Base-by-base conservation (phyloP, 1,140 invertebrate species). In the Leptopilina clavipes region DNA sequence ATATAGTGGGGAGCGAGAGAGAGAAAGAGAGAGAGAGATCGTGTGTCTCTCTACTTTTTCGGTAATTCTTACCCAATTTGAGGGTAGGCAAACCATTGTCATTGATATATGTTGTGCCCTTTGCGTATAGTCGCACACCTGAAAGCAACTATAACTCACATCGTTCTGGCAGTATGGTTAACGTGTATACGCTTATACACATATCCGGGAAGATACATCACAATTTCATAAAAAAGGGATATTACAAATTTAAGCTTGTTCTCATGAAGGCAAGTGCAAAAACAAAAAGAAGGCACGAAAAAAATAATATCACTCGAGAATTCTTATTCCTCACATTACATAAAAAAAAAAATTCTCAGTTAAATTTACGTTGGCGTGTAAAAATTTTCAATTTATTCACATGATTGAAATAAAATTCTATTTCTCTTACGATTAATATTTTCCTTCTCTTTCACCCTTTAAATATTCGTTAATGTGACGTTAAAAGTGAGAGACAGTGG, bases 91-190 rank as follows among this genome's bases (percentile, higher is more conserved):
- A 40, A 85, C 73, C 76, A 76, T 65, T 81, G 83, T 82, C 80
- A 81, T 76, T 83, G 85, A 86, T 86, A 86, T 85, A 86, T 65
- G 59, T 84, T 73, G 79, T 74, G 59, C 72, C 71, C 70, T 78
- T 73, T 76, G 37, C 37, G 78, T 77, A 72, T 59, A 54, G 76
- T 75, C 71, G 79, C 76, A 83, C 77, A 84, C 80, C 81, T 81
- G 84, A 85, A 86, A 85, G 83, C 77, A 76, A 79, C 79, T 78
- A 86, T 86, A 86, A 86, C 78, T 86, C 84, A 86, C 78, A 40
- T 40, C 37, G 37, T 9, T 79, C 76, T 72, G 59, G 75, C 81
- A 77, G 76, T 76, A 79, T 75, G 79, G 71, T 80, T 86, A 85
- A 86, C 85, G 81, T 85, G 79, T 82, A 77, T 70, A 79, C 81